These are phyloP conservation scores for Deroptyus accipitrinus DNA, from an alignment of 2,113 vertebrate genomes.

Conservation along the genomic window DNA sequence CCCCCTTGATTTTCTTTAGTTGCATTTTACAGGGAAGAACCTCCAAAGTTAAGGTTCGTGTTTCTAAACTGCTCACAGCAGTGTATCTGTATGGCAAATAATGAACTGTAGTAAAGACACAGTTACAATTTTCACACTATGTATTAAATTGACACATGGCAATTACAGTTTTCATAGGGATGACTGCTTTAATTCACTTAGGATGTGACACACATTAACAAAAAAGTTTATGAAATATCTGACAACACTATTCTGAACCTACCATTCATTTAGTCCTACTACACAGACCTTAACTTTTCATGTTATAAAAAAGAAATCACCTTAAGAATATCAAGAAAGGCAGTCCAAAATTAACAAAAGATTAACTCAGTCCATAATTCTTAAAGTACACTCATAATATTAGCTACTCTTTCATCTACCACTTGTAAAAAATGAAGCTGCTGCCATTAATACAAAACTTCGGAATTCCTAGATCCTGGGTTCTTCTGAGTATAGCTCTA, in stretches of 20 bases:
- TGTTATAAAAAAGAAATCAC: background rate
- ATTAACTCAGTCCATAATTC: background rate
- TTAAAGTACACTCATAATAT: background rate
- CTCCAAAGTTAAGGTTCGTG: background rate
- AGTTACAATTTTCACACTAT: background rate
- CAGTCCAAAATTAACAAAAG: background rate
- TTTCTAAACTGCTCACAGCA: background rate
- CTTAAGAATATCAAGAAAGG: background rate
- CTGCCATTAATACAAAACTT: background rate
- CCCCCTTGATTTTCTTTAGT: background rate
- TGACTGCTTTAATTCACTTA: background rate
- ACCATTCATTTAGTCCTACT: background rate
- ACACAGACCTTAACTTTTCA: background rate
- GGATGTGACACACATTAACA: background rate
- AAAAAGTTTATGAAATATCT: background rate
- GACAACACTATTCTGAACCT: background rate
- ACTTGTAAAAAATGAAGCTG: background rate
- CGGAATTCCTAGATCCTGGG: background rate
- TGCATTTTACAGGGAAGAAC: background rate
- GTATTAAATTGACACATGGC: background rate
- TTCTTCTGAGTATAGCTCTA: background rate
- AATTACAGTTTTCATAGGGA: background rate
- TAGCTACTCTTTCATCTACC: background rate
- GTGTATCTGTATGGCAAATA: background rate
- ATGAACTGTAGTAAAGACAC: background rate